Conservation (phyloP, 2,113 vertebrate species). For the Rhegmatorhina hoffmannsi region DNA sequence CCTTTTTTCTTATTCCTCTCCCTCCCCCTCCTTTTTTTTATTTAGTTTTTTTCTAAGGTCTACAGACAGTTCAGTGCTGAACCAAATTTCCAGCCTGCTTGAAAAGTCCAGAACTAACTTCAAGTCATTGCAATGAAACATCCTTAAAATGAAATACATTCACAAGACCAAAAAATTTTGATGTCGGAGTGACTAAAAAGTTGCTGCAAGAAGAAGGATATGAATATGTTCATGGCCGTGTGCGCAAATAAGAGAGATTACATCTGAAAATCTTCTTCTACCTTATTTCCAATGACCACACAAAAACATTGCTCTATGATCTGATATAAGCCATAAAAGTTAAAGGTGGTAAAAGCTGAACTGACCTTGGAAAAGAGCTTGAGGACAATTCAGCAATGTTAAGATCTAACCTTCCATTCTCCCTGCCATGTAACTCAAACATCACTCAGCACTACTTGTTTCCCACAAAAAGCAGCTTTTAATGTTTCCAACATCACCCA, state of each 20-base stretch:
- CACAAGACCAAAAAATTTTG: background rate
- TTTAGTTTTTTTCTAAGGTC: background rate
- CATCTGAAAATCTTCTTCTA: background rate
- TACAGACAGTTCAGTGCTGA: background rate
- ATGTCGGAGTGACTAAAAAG: background rate
- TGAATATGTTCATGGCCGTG: background rate
- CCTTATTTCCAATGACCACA: background rate
- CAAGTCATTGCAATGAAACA: background rate
- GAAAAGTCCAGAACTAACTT: background rate
- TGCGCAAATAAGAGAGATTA: background rate
- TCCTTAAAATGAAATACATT: background rate
- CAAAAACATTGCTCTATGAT: background rate
- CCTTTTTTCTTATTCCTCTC: background rate
- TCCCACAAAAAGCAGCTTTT: rapidly evolving
- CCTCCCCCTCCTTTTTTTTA: background rate
- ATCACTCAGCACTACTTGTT: background rate
- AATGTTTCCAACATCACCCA: background rate
- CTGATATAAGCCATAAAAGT: background rate
- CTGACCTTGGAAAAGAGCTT: background rate
- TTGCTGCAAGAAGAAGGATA: background rate
- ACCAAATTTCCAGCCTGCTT: background rate
- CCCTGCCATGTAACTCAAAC: background rate
- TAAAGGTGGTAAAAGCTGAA: background rate
- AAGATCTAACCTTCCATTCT: background rate
- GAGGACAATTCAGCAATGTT: background rate